Evolutionary conservation across 1,140 invertebrate genomes (phyloP).

Genomic region (Aradophagus sp.): DNA sequence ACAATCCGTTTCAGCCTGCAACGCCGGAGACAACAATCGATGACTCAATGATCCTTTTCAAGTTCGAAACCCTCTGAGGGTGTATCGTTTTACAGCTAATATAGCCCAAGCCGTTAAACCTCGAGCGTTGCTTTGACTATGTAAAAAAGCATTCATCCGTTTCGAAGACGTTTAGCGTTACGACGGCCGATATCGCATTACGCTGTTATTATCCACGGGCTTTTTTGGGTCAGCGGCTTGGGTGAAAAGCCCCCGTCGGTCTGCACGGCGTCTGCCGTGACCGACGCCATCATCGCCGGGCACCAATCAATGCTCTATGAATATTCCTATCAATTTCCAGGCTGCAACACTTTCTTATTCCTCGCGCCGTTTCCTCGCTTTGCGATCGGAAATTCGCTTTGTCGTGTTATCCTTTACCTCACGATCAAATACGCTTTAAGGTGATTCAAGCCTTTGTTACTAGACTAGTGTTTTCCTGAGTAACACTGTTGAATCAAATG

Average conservation of each 20-base stretch:
- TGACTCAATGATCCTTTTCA: constrained; percentile 33
- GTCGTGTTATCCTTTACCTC: constrained; percentile 28
- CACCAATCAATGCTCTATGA: constrained; percentile 50
- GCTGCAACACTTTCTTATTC: constrained; percentile 33
- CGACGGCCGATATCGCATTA: constrained; percentile 30
- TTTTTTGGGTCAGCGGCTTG: constrained; percentile 51
- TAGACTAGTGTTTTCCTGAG: no score
- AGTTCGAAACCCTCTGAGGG: constrained; percentile 16
- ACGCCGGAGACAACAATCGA: no score
- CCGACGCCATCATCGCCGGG: constrained; percentile 27
- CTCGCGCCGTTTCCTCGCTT: not conserved
- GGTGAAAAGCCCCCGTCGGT: constrained; percentile 30
- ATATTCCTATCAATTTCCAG: constrained; percentile 54
- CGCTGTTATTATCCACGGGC: constrained; percentile 34
- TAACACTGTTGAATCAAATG: no score
- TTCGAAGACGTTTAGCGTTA: constrained; percentile 47
- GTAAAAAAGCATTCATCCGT: constrained; percentile 50
- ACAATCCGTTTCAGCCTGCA: no score
- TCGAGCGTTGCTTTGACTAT: constrained; percentile 32
- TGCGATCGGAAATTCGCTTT: constrained; percentile 11
- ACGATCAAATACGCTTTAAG: constrained; percentile 10
- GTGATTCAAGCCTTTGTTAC: constrained; percentile 5
- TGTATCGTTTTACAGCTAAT: constrained; percentile 37
- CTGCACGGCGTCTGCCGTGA: constrained; percentile 36
- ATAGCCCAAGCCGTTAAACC: constrained; percentile 20